Conservation (phyloP, 1,140 invertebrate genomes). For the Temnothorax longispinosus region DNA sequence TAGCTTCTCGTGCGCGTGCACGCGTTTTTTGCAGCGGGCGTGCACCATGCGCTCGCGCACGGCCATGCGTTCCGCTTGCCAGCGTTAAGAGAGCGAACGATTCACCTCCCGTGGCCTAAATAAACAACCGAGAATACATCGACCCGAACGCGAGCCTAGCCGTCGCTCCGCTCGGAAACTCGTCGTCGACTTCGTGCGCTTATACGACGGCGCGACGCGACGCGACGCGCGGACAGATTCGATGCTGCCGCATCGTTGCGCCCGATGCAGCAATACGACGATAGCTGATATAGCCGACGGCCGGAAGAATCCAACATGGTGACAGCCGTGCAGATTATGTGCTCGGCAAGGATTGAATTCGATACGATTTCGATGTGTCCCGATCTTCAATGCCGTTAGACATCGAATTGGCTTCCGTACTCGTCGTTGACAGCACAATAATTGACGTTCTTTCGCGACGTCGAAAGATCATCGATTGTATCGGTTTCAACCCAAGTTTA, state of each 20-base stretch:
- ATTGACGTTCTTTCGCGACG: neutral
- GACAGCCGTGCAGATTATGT: neutral
- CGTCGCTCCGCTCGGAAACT: slow-evolving; percentile 60
- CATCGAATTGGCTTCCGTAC: neutral
- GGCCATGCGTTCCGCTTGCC: slow-evolving; percentile 62
- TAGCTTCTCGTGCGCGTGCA: slow-evolving; percentile 36
- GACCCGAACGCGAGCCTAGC: slow-evolving; percentile 79
- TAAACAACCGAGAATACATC: slow-evolving; percentile 86
- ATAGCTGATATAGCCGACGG: neutral
- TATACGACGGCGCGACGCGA: slow-evolving; percentile 42
- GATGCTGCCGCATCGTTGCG: slow-evolving; percentile 34
- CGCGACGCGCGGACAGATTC: slow-evolving; percentile 13
- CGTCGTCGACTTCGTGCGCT: slow-evolving; percentile 63
- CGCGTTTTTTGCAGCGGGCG: slow-evolving; percentile 40
- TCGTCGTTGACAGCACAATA: neutral
- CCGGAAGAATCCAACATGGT: neutral
- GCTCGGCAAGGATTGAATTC: slow-evolving; percentile 24
- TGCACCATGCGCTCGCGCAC: slow-evolving; percentile 23
- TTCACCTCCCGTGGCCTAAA: slow-evolving; percentile 85
- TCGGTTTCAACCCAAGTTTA: neutral
- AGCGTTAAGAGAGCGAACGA: slow-evolving; percentile 75
- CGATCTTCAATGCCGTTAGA: neutral
- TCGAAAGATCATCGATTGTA: neutral
- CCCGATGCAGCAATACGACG: slow-evolving; percentile 1
- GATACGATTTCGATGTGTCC: slow-evolving; percentile 5